Percentiles rank a stretch among this genome's conserved stretches.
Conservation (phyloP, 2,888 invertebrate genomes). For the Entomobrya multifasciata region DNA sequence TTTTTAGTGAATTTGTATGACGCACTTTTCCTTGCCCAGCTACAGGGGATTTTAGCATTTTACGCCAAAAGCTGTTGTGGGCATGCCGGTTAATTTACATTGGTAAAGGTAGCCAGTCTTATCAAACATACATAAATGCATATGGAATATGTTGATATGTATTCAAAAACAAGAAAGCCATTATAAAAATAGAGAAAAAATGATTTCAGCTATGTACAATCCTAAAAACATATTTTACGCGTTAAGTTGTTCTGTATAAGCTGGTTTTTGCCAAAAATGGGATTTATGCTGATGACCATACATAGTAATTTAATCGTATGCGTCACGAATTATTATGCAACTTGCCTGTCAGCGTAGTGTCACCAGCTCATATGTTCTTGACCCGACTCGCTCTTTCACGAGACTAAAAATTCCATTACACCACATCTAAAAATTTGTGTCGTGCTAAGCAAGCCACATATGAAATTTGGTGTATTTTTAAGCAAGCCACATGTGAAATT, state of each 20-base stretch:
- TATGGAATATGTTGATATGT: neutral
- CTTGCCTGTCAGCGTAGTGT: constrained; percentile 39
- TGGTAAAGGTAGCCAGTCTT: constrained; percentile 9
- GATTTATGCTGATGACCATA: constrained; percentile 54
- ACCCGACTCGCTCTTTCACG: no score
- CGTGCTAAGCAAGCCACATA: no score
- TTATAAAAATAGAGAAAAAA: neutral
- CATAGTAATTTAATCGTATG: constrained; percentile 57
- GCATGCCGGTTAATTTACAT: constrained; percentile 41
- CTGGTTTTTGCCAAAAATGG: constrained; percentile 63
- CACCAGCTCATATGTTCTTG: no score
- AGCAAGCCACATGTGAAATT: no score
- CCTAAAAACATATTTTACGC: neutral
- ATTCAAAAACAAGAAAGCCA: neutral
- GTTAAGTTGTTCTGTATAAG: constrained; percentile 1
- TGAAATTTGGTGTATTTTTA: no score
- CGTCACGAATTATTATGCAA: constrained; percentile 64
- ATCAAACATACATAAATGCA: constrained; percentile 2
- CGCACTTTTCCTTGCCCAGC: constrained; percentile 58
- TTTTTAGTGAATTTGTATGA: constrained; percentile 38
- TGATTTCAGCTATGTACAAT: neutral
- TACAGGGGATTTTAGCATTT: neutral
- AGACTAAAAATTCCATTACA: no score
- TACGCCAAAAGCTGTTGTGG: neutral
- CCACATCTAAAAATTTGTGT: no score